Evolutionary conservation across 2,113 vertebrate genomes (phyloP).

Genomic region (Dunckerocampus dactyliophorus): DNA sequence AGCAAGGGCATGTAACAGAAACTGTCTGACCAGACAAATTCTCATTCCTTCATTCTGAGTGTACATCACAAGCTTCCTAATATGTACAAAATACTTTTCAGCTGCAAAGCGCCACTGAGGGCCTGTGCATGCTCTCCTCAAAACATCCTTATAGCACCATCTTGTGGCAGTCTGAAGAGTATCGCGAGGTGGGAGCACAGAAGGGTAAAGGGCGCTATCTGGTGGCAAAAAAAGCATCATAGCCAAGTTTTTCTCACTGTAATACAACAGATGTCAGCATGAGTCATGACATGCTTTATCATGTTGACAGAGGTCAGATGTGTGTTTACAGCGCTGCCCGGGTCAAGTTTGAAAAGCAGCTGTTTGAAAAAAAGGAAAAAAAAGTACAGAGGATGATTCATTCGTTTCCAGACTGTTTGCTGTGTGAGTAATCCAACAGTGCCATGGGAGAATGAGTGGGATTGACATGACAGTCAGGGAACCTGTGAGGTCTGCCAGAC

Average conservation of each 20-base stretch:
- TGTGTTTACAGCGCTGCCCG: neutral
- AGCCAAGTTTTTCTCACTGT: neutral
- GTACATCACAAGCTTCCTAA: neutral
- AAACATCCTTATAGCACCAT: constrained; percentile 35
- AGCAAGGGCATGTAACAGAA: neutral
- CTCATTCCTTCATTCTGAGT: neutral
- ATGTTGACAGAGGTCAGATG: constrained; percentile 1
- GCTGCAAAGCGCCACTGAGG: neutral
- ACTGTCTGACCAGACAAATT: constrained; percentile 11
- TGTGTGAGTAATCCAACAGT: constrained; percentile 36
- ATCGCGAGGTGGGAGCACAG: neutral
- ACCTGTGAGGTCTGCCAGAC: constrained; percentile 4
- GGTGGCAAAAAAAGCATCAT: constrained; percentile 13
- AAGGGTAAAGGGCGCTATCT: constrained; percentile 37
- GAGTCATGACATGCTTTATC: constrained; percentile 7
- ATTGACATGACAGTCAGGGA: constrained; percentile 13
- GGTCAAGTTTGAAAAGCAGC: constrained; percentile 1
- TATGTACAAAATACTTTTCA: neutral
- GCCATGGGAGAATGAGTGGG: constrained; percentile 26
- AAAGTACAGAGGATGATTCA: constrained; percentile 37
- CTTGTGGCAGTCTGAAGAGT: constrained; percentile 44
- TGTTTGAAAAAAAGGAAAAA: neutral
- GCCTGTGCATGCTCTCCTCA: neutral
- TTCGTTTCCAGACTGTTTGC: constrained; percentile 31
- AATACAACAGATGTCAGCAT: neutral